phyloP scores from a whole-genome alignment of 2,797 vertebrate genomes.

The Myotis myotis region DNA sequence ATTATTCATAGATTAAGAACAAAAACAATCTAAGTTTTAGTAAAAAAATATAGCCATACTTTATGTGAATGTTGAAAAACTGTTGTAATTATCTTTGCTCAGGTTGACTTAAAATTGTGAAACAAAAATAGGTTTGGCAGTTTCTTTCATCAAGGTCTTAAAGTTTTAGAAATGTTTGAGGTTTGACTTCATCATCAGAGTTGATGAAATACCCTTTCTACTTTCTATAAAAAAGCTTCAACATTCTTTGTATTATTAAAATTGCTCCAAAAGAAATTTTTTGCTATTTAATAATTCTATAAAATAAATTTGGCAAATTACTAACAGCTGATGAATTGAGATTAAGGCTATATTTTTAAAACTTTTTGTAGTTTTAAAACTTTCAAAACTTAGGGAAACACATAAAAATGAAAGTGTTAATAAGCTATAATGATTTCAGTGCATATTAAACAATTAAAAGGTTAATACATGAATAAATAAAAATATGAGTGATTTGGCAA shows the following conservation, averaged over 20 bases:
- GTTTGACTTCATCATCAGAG: conserved; percentile 13
- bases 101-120: conserved; percentile 51
- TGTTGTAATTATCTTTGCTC: neutral
- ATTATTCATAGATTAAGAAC: conserved; percentile 28
- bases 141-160: conserved; percentile 23
- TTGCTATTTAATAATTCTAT: neutral
- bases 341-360: neutral
- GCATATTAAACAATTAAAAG: conserved; percentile 9
- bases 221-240: neutral
- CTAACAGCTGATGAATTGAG: neutral
- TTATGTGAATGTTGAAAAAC: conserved; percentile 7
- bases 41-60: conserved; percentile 10
- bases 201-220: neutral
- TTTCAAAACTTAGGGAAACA: conserved; percentile 10
- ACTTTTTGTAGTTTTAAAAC: neutral
- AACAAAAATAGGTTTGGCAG: neutral
- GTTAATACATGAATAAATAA: neutral
- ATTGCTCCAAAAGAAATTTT: conserved; percentile 13
- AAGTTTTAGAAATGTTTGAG: conserved; percentile 37
- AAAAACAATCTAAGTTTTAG: neutral
- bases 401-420: neutral
- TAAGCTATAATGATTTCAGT: neutral
- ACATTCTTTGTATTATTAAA: neutral
- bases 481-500: neutral
- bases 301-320: conserved; percentile 3